phyloP scores from a whole-genome alignment of 2,888 invertebrate species.

The Drosophila borborema region DNA sequence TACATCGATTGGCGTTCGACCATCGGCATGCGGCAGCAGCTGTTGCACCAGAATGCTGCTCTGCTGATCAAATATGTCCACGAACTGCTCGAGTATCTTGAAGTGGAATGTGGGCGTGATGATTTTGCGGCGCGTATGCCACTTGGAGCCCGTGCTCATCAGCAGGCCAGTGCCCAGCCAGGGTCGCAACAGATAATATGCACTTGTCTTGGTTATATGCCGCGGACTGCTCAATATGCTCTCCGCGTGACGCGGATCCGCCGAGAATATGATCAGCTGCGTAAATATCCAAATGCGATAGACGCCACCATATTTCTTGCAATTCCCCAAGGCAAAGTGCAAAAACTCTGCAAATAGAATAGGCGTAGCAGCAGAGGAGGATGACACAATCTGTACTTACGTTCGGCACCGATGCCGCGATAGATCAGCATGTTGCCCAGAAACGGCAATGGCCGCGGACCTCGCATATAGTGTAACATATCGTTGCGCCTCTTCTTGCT shows the following conservation, averaged over 20 bases:
- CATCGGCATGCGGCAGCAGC: background rate
- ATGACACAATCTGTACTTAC: background rate
- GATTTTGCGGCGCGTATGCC: background rate
- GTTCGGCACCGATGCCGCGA: slow-evolving; percentile 69
- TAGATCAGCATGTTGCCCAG: slow-evolving; percentile 35
- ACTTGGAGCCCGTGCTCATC: background rate
- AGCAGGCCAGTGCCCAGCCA: slow-evolving; percentile 1
- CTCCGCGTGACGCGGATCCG: background rate
- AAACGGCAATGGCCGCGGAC: background rate
- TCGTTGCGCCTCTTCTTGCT: background rate
- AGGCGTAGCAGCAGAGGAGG: background rate
- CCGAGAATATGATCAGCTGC: background rate
- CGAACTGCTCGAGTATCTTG: slow-evolving; percentile 1
- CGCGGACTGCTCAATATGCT: background rate
- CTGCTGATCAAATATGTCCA: background rate
- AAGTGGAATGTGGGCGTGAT: slow-evolving; percentile 1
- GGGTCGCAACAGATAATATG: background rate
- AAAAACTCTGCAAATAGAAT: background rate
- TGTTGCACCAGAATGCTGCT: background rate
- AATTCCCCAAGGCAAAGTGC: background rate
- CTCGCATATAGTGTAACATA: background rate
- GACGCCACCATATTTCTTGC: background rate
- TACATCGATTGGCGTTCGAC: background rate
- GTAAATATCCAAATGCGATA: background rate
- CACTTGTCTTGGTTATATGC: background rate